Evolutionary conservation across 30 jellyfish, hydroid and myxozoan species (phyloP).

Genomic region (Morbakka virulenta): DNA sequence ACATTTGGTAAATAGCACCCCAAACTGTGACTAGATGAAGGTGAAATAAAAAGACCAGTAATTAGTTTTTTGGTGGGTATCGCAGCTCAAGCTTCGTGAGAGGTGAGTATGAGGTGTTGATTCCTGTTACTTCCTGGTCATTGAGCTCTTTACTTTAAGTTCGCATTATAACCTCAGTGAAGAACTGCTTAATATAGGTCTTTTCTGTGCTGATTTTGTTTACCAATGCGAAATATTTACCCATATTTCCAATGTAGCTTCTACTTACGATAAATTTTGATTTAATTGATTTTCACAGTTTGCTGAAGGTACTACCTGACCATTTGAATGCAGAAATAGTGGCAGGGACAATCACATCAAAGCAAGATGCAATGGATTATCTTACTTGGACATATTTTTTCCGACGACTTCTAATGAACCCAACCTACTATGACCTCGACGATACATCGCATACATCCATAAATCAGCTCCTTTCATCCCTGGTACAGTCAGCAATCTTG

Average conservation of each 20-base stretch:
- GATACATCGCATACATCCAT: conserved; percentile 72
- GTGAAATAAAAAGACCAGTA: no score
- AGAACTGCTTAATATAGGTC: background rate
- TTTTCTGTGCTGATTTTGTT: background rate
- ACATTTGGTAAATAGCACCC: no score
- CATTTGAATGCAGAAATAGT: conserved; percentile 99
- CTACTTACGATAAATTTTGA: no score
- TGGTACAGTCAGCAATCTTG: conserved; percentile 59
- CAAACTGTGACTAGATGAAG: no score
- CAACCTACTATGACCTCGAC: conserved; percentile 80
- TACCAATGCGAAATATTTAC: no score
- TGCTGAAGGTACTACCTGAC: conserved; percentile 89
- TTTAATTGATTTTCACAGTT: conserved; percentile 56
- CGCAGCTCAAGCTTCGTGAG: no score
- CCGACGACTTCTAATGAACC: conserved; percentile 88
- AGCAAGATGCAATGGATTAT: conserved; percentile 95
- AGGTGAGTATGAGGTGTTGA: no score
- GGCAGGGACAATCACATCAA: conserved; percentile 94
- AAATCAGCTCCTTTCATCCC: conserved; percentile 62
- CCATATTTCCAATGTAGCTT: no score
- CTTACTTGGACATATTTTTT: conserved; percentile 93
- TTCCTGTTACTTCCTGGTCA: no score
- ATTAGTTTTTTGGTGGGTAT: no score
- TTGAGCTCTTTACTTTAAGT: background rate
- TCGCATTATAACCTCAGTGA: background rate